phyloP scores from a whole-genome alignment of 2,797 vertebrate genomes.

The Gymnodraco acuticeps region DNA sequence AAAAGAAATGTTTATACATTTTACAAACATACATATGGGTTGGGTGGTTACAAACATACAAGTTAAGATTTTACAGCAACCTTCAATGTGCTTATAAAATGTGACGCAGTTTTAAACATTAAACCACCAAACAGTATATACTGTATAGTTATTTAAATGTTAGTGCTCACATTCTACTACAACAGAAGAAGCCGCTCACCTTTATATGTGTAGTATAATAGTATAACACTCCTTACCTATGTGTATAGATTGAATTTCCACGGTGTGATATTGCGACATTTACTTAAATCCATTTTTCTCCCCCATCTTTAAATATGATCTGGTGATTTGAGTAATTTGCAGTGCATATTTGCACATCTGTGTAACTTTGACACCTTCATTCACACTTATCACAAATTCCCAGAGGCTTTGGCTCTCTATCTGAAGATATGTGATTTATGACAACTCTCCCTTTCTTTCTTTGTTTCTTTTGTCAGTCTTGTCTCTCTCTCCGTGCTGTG shows the following conservation, averaged over 20 bases:
- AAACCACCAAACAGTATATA: too few species aligned
- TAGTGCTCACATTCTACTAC: background rate
- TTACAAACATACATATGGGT: background rate
- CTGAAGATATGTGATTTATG: slow-evolving; percentile 26
- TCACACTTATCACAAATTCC: slow-evolving; percentile 35
- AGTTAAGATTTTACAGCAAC: too few species aligned
- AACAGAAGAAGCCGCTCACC: too few species aligned
- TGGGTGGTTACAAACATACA: background rate
- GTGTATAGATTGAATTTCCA: background rate
- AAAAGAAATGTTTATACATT: too few species aligned
- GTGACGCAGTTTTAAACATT: too few species aligned
- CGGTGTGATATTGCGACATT: slow-evolving; percentile 10
- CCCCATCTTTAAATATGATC: slow-evolving; percentile 13
- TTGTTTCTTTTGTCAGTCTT: slow-evolving; percentile 14
- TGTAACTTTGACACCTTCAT: slow-evolving; percentile 24
- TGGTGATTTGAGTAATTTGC: slow-evolving; percentile 20
- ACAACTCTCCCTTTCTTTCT: slow-evolving; percentile 13
- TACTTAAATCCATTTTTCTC: background rate
- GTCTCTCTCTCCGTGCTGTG: background rate
- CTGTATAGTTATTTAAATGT: background rate
- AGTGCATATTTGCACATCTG: slow-evolving; percentile 31
- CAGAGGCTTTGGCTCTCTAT: slow-evolving; percentile 17
- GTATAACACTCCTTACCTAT: background rate
- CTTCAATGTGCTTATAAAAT: too few species aligned
- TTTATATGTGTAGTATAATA: background rate